Percentiles rank a stretch among this genome's conserved stretches.
Conservation (phyloP, 1,140 invertebrate genomes). For the Diabrotica undecimpunctata region DNA sequence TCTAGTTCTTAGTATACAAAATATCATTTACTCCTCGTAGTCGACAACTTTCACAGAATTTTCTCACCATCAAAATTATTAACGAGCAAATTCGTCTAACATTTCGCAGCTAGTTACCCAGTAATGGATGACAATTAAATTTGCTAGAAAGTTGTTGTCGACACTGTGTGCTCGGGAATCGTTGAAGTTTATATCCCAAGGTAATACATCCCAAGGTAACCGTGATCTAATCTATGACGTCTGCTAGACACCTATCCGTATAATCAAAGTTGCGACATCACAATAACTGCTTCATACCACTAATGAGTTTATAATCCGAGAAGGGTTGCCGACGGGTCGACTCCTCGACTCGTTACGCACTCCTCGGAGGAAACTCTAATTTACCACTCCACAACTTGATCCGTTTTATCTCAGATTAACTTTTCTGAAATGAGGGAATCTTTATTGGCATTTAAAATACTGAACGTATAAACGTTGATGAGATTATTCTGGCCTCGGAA, state of each 20-base stretch:
- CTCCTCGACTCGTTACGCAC: too few species aligned
- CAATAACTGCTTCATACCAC: neutral
- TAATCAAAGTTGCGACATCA: conserved; percentile 31
- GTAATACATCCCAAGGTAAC: conserved; percentile 26
- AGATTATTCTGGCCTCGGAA: too few species aligned
- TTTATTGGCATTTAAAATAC: too few species aligned
- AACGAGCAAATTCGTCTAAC: neutral
- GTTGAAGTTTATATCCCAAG: conserved; percentile 25
- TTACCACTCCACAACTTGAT: too few species aligned
- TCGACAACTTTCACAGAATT: too few species aligned
- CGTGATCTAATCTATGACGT: conserved; percentile 40
- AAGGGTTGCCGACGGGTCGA: neutral
- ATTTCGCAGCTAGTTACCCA: conserved; percentile 15
- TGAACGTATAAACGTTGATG: too few species aligned
- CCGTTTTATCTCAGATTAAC: too few species aligned
- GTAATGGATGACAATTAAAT: conserved; percentile 36
- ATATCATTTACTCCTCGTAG: too few species aligned
- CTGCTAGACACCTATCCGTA: conserved; percentile 28
- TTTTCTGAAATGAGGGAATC: too few species aligned
- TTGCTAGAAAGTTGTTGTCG: conserved; percentile 30
- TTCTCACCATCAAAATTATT: neutral
- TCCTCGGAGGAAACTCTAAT: too few species aligned
- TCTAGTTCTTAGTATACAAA: too few species aligned
- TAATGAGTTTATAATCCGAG: conserved; percentile 1
- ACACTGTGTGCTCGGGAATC: conserved; percentile 26